Base-by-base conservation (phyloP, 1,140 invertebrate genomes). In the Grapholita molesta region DNA sequence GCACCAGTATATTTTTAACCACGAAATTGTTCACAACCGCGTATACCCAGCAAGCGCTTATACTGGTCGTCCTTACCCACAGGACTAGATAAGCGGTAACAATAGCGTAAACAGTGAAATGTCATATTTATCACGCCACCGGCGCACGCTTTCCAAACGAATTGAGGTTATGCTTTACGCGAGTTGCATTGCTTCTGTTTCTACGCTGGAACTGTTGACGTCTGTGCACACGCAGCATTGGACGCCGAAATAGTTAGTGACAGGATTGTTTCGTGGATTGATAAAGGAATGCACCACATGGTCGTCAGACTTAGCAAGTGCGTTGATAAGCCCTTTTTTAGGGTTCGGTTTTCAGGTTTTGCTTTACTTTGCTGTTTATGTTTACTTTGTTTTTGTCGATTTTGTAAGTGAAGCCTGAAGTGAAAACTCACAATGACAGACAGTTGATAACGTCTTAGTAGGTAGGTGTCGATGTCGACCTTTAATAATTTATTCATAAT, bases 91-190 rank as follows among this genome's bases (percentile, higher is more conserved):
- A 71, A 67, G 33, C 70, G 64, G 48, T 52, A 61, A 23, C 42
- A 35, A 64, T 55, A 32, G 15, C 52, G 52, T 68, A 68, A 66
- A 53, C 73, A 67, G 72, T 68, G 77, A 74, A 73, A 79, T 73
- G 75, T 78, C 77, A 79, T 70, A 67, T 74, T 75, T 70, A 77
- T 77, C 75, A 67, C 72, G 68, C 70, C 70, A 82, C 67, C 75
- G 68, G 82, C 83, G 83, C 80, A 79, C 83, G 80, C 30, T 69
- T 64, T 66, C 65, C n/a, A 66, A 61, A 33, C 42, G 55, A 12
- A 68, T 33, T 65, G 66, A 35, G 66, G 66, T 68, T 69, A 69
- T 64, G n/a, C 24, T 35, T 5, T 2, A 9, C 35, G 24, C 33
- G 33, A 3, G 21, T 61, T 69, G 18, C 67, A 48, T 42, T 64